Base-by-base conservation (phyloP, 1,140 invertebrate genomes). In the Marisa cornuarietis region DNA sequence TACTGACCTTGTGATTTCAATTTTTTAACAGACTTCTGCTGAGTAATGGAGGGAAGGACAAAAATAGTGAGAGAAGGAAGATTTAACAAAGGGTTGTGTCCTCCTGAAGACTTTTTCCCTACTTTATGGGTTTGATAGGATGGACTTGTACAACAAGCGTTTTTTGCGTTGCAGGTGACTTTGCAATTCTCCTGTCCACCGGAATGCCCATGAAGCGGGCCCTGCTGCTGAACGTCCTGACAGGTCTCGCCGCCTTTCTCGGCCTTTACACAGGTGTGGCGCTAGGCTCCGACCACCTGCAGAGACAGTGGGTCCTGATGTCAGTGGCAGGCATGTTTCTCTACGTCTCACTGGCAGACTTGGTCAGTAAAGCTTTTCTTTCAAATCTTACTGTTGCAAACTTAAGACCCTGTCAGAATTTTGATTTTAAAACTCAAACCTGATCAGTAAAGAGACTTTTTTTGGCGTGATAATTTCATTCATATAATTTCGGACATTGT, bases 151-250 rank as follows among this genome's bases (percentile, higher is more conserved):
- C 31, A 42, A 42, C 31, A 42, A 42, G 31, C 31, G 31, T 42
- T 6, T 42, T n/a, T 3, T 58, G 8, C 0, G 54, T 58, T 58
- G 79, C 88, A 95, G 95, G 96, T 69, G 96, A 98, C 90, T 98
- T 98, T 92, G 96, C 96, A 22, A 95, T 97, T 62, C 91, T 98
- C 18, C 92, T 98, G 62, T 96, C 96, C 91, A 95, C 96, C 5
- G 96, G 96, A 61, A 77, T 94, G 93, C 91, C 92, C 1, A 90
- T 94, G 76, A 91, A 92, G 74, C 92, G 94, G 85, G 94, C 94
- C 2, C 85, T 94, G 31, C 75, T 93, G 18, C 93, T 93, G 85
- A 95, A 94, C 87, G 93, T 94, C 73, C 86, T 94, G 0, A 93
- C 93, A 14, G 93, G 94, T 8, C 91, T 93, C 66, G 93, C 92